Base-by-base conservation (phyloP, 2,797 vertebrate species). In the Fringilla coelebs region DNA sequence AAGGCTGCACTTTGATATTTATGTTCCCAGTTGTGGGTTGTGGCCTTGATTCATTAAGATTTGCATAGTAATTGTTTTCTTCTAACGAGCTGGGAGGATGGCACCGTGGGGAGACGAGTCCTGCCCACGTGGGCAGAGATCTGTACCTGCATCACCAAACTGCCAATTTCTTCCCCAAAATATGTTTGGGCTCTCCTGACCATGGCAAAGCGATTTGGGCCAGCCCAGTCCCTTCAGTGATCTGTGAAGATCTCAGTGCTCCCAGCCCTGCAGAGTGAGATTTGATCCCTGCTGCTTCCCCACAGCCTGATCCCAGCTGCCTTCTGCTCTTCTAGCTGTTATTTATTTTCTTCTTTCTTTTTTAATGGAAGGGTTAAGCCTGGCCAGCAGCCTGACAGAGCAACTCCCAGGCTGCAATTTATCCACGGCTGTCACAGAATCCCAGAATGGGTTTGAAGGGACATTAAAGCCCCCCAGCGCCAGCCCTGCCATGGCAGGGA, bases 61-160 rank as follows among this genome's bases (percentile, higher is more conserved):
- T 95, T 94, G 93, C 96, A 95, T 87, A 86, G 96, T 95, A 95
- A 97, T 95, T 95, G 94, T 96, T 96, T 95, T 85, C 83, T 94
- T 48, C 95, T 96, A 93, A 96, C 8, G 65, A 94, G 80, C 73
- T 48, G 72, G 93, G 92, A 90, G 95, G 91, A 86, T 26, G 72
- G 81, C 76, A 83, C 84, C 3, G 5, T 16, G 36, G 73, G 92
- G 93, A 93, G 79, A 80, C 0, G 15, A 10, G 68, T 26, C 90
- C 63, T 52, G 74, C 70, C 4, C 62, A 1, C 3, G 1, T 0
- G 16, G 2, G 3, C 7, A 17, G 34, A 25, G 68, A 31, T 26
- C 54, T 57, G 62, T 24, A 13, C 22, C 61, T 40, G 29, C 3
- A 9, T 10, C 68, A 18, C 52, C 66, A 46, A 85, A 58, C 0